Evolutionary conservation across 1,140 invertebrate species (phyloP).

Genomic region (Procambarus clarkii): DNA sequence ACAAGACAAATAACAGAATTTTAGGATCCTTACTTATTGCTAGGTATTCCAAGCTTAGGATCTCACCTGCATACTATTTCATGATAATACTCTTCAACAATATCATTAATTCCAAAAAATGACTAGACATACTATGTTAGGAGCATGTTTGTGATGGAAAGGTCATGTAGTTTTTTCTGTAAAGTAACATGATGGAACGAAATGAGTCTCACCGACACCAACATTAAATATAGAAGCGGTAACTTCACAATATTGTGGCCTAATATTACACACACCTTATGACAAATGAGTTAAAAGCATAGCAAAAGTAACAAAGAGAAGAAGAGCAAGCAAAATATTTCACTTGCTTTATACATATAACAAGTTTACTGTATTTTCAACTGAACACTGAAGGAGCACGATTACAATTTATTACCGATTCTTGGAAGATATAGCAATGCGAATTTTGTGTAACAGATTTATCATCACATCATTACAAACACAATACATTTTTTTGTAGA

Average conservation of each 20-base stretch:
- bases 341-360: too few species aligned
- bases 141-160: constrained; percentile 4
- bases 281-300: not conserved
- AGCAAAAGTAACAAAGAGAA: not conserved
- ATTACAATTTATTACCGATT: too few species aligned
- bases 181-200: not conserved
- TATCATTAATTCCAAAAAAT: constrained; percentile 8
- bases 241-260: not conserved
- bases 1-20: not conserved
- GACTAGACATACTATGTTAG: constrained; percentile 25
- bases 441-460: too few species aligned
- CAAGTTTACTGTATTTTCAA: too few species aligned
- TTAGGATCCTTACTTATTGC: not conserved
- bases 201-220: not conserved
- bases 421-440: too few species aligned
- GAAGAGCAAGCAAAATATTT: not conserved
- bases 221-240: not conserved
- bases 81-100: constrained; percentile 2
- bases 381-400: too few species aligned
- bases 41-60: not conserved
- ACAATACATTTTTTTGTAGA: too few species aligned
- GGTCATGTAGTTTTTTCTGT: not conserved
- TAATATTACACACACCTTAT: not conserved
- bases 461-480: too few species aligned
- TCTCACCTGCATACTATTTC: not conserved